These are phyloP conservation scores for Tragelaphus imberbis DNA, from an alignment of 2,113 vertebrate species.

Conservation along the genomic window DNA sequence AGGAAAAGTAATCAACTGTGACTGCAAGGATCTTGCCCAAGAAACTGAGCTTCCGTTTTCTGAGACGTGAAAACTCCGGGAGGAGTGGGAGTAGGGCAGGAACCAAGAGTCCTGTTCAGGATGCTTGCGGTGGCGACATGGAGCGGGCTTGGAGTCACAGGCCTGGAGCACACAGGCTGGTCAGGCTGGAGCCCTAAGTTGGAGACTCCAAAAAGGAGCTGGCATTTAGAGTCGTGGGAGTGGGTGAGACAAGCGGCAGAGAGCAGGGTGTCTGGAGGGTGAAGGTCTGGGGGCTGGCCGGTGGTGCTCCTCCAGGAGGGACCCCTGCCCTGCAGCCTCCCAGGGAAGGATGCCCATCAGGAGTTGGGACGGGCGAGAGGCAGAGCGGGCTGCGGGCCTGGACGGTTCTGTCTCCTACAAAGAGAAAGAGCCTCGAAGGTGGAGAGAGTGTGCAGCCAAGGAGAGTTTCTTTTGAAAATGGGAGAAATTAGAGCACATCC, in stretches of 20 bases:
- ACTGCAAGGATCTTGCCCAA: background rate
- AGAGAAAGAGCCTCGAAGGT: background rate
- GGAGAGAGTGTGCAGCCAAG: background rate
- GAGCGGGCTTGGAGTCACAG: background rate
- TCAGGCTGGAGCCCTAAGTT: background rate
- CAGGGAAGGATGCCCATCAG: accelerated
- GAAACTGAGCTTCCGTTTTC: background rate
- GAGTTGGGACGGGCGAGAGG: background rate
- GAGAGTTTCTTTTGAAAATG: background rate
- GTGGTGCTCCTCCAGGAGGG: background rate
- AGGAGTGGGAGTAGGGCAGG: too few species aligned
- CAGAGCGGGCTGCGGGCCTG: too few species aligned
- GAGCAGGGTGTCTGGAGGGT: background rate
- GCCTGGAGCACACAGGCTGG: background rate
- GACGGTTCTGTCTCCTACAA: background rate
- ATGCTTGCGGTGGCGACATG: accelerated
- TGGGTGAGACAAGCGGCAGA: background rate
- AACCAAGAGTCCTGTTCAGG: background rate
- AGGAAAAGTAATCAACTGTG: background rate
- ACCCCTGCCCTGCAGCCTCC: background rate
- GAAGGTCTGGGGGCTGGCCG: background rate
- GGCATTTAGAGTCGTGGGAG: background rate
- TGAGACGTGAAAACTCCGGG: background rate
- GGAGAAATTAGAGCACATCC: background rate
- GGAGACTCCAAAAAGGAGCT: background rate